phyloP scores from a whole-genome alignment of 1,140 invertebrate genomes.

The Trichonephila clavata region DNA sequence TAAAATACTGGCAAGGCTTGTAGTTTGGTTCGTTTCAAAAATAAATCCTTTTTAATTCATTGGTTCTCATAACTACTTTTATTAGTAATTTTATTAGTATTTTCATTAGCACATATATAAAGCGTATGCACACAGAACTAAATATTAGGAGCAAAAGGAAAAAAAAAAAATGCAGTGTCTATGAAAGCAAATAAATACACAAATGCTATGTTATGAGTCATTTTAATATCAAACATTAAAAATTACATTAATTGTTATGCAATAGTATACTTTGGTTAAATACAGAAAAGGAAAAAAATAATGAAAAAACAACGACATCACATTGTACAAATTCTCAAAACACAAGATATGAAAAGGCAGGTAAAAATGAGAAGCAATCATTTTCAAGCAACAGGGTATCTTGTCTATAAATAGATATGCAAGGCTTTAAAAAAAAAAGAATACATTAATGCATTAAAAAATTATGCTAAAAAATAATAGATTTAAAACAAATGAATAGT shows the following conservation, averaged over 20 bases:
- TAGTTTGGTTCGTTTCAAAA: not conserved
- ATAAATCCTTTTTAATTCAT: not conserved
- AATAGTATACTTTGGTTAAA: not conserved
- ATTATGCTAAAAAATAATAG: not conserved
- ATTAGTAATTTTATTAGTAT: not conserved
- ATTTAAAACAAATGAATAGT: not conserved
- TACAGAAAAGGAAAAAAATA: not conserved
- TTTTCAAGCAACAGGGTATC: not conserved
- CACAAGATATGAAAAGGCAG: not conserved
- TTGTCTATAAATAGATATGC: not conserved
- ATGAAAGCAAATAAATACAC: conserved; percentile 5
- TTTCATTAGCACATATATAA: not conserved
- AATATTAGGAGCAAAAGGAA: not conserved
- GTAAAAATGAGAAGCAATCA: not conserved
- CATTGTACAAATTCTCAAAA: not conserved
- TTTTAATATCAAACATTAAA: conserved; percentile 17
- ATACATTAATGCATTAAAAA: not conserved
- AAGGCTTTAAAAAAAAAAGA: not conserved
- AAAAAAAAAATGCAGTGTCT: conserved; percentile 1
- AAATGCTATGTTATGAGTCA: not conserved
- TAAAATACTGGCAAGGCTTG: not conserved
- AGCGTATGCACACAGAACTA: not conserved
- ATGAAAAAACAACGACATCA: not conserved
- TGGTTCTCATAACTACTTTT: not conserved
- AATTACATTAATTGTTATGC: not conserved